phyloP scores from a whole-genome alignment of 2,797 vertebrate species.

The Mareca strepera region DNA sequence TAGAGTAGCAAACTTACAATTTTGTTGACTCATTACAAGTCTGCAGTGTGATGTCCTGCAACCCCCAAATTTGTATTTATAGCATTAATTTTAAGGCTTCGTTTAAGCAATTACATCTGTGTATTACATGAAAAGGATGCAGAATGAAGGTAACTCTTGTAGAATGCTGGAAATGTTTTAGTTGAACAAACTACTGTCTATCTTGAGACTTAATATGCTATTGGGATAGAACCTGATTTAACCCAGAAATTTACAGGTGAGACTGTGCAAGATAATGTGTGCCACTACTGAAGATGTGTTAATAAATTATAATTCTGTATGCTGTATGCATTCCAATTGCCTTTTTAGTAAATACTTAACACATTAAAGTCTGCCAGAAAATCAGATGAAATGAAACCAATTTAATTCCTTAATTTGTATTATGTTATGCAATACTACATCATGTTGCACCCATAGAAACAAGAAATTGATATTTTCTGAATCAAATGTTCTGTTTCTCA shows the following conservation, averaged over 20 bases:
- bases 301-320: slow-evolving; percentile 71
- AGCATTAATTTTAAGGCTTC: slow-evolving; percentile 77
- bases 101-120: slow-evolving; percentile 61
- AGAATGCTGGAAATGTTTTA: slow-evolving; percentile 15
- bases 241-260: slow-evolving; percentile 71
- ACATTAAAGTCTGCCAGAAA: slow-evolving; percentile 70
- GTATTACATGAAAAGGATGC: slow-evolving; percentile 8
- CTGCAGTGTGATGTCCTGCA: slow-evolving; percentile 57
- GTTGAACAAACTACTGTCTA: neutral
- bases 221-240: slow-evolving; percentile 61
- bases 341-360: slow-evolving; percentile 74
- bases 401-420: slow-evolving; percentile 75
- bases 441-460: slow-evolving; percentile 41
- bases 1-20: slow-evolving; percentile 63
- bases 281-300: slow-evolving; percentile 71
- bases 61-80: slow-evolving; percentile 79
- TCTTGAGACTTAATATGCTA: neutral
- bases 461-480: slow-evolving; percentile 57
- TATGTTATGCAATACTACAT: slow-evolving; percentile 74
- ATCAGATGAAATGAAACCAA: slow-evolving; percentile 74
- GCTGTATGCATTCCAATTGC: slow-evolving; percentile 71
- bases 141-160: slow-evolving; percentile 70
- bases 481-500: slow-evolving; percentile 14
- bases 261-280: slow-evolving; percentile 63
- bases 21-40: slow-evolving; percentile 81